These are phyloP conservation scores for Hydrolagus affinis DNA, from an alignment of 2,113 vertebrate genomes.

Conservation along the genomic window DNA sequence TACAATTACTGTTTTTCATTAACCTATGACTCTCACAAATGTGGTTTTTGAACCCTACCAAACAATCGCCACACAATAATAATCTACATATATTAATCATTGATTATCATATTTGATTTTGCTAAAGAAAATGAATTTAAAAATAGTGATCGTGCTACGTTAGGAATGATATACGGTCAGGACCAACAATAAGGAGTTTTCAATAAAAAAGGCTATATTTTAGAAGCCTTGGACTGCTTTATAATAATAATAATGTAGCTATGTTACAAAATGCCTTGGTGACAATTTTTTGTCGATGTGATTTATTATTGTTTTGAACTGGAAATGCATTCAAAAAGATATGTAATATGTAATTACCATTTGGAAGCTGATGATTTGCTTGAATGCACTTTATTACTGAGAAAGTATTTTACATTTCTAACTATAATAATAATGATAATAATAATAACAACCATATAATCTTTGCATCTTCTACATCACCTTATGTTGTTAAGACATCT, in stretches of 20 bases:
- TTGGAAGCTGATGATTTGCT: not conserved
- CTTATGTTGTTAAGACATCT: no score
- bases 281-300: not conserved
- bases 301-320: not conserved
- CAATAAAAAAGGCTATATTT: not conserved
- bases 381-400: not conserved
- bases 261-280: not conserved
- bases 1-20: not conserved
- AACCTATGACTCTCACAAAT: not conserved
- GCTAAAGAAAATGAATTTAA: no score
- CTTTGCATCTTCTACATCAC: no score
- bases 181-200: not conserved
- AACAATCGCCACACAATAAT: not conserved
- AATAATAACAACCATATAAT: no score
- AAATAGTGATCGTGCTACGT: no score
- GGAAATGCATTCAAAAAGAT: not conserved
- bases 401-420: no score
- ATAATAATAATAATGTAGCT: not conserved
- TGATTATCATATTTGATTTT: no score
- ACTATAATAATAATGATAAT: no score
- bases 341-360: not conserved
- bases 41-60: not conserved
- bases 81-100: not conserved
- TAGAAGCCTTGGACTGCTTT: not conserved
- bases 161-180: no score